Conservation (phyloP, 2,113 vertebrate genomes). For the Rhombomys opimus region DNA sequence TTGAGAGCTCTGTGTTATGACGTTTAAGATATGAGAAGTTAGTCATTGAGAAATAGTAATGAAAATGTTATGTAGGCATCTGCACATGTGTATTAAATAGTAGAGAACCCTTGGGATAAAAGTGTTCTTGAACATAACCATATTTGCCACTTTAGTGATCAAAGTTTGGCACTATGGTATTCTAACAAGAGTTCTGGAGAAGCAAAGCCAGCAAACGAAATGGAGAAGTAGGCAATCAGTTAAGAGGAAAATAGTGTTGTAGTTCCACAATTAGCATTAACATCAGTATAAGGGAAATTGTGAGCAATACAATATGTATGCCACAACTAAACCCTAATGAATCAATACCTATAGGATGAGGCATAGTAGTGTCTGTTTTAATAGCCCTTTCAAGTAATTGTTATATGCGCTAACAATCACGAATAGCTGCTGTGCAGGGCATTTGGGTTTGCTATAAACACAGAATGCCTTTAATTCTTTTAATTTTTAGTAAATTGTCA, state of each 20-base stretch:
- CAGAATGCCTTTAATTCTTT: background rate
- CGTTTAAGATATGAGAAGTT: background rate
- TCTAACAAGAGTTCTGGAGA: background rate
- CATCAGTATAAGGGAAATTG: background rate
- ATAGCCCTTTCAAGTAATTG: background rate
- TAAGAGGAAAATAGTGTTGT: background rate
- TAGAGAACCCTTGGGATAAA: background rate
- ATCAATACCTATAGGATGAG: background rate
- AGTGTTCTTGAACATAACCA: background rate
- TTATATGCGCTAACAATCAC: background rate
- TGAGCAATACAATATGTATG: background rate
- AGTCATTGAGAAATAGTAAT: background rate
- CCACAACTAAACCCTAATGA: no score
- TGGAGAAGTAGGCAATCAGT: background rate
- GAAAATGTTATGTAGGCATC: background rate
- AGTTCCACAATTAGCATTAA: background rate
- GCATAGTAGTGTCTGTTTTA: background rate
- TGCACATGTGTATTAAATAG: background rate
- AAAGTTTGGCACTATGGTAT: background rate
- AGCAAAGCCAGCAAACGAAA: background rate
- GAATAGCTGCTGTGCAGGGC: background rate
- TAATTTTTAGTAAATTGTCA: background rate
- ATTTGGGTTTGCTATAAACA: background rate
- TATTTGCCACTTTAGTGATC: background rate
- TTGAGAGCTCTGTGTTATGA: background rate